Conservation (phyloP, 2,888 invertebrate genomes). For the Amorpha juglandis region DNA sequence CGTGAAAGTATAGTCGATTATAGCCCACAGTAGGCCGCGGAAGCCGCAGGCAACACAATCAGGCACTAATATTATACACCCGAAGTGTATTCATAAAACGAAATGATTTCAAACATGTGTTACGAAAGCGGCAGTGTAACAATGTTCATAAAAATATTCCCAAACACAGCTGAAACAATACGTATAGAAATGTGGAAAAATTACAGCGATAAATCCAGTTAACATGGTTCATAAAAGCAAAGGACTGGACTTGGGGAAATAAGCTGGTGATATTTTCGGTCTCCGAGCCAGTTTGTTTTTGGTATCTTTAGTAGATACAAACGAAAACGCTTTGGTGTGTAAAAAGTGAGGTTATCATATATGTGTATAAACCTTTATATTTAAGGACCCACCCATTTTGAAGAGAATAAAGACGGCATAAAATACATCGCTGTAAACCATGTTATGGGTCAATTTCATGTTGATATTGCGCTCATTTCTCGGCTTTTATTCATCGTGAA, state of each 20-base stretch:
- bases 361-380: conserved; percentile 40
- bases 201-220: conserved; percentile 61
- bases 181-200: conserved; percentile 55
- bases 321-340: conserved; percentile 34
- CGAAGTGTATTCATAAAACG: conserved; percentile 46
- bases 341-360: conserved; percentile 40
- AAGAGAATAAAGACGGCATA: conserved; percentile 48
- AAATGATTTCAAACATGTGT: conserved; percentile 53
- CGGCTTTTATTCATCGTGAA: conserved; percentile 31
- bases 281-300: conserved; percentile 24
- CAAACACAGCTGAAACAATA: conserved; percentile 50
- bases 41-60: neutral
- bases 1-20: neutral
- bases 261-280: conserved; percentile 41
- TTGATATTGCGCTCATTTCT: conserved; percentile 47
- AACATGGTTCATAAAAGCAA: conserved; percentile 57
- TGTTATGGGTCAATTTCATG: conserved; percentile 47
- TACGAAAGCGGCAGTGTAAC: conserved; percentile 48
- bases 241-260: conserved; percentile 50
- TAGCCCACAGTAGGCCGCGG: neutral
- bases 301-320: conserved; percentile 25
- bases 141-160: conserved; percentile 57
- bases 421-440: conserved; percentile 47
- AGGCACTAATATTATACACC: conserved; percentile 15
- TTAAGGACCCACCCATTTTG: conserved; percentile 50